phyloP scores from a whole-genome alignment of 2,113 vertebrate species.

The Eclectus roratus region DNA sequence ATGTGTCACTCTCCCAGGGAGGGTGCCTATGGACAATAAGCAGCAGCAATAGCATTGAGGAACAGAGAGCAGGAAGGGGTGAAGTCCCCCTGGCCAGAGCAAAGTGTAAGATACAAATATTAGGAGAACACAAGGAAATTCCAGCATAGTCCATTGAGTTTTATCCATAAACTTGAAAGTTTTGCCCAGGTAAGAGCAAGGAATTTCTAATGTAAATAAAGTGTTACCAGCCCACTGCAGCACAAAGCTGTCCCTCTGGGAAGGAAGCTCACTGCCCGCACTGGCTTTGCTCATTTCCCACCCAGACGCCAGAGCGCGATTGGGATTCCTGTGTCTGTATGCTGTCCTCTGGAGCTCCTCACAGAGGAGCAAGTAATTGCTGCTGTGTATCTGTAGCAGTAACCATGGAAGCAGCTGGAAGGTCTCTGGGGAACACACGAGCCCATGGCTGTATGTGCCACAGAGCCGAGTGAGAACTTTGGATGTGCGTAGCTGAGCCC shows the following conservation, averaged over 20 bases:
- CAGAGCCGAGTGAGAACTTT: not conserved
- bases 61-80: not conserved
- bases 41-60: not conserved
- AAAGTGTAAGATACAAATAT: not conserved
- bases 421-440: not conserved
- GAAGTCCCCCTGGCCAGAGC: not conserved
- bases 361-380: too few relatives aligned
- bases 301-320: not conserved
- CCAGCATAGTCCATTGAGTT: not conserved
- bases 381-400: not conserved
- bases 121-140: not conserved
- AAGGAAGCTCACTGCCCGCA: not conserved
- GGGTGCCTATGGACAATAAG: not conserved
- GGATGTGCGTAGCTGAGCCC: not conserved
- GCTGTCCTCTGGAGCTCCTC: not conserved
- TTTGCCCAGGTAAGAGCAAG: not conserved
- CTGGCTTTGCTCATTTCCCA: accelerated
- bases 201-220: not conserved
- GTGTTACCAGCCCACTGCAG: too few relatives aligned
- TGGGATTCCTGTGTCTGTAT: not conserved
- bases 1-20: not conserved
- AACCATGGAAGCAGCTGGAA: not conserved
- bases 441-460: accelerated
- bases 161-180: not conserved
- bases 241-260: accelerated